Percentiles rank a stretch among this genome's conserved stretches.
Conservation (phyloP, 2,888 invertebrate genomes). For the Omphaloscelis lunosa region DNA sequence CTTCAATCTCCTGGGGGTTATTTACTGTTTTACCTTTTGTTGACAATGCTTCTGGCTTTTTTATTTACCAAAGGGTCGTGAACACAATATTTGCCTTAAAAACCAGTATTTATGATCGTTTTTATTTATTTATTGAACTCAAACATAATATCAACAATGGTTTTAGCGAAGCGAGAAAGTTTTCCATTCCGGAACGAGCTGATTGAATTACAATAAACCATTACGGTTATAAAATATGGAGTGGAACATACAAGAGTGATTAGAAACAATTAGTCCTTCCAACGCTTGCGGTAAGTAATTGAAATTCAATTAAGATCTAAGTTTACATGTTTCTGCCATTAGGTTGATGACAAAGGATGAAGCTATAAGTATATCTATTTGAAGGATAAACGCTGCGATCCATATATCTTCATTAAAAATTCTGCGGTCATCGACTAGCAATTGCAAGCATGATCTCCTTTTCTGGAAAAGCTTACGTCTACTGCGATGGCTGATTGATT, state of each 20-base stretch:
- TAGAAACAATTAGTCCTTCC: constrained; percentile 33
- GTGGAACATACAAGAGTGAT: constrained; percentile 32
- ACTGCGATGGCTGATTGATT: constrained; percentile 43
- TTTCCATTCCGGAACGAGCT: constrained; percentile 16
- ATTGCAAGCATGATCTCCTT: constrained; percentile 39
- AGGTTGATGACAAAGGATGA: constrained; percentile 39
- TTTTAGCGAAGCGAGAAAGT: constrained; percentile 24
- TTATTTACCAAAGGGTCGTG: constrained; percentile 14
- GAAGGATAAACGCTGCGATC: constrained; percentile 1
- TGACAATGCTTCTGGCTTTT: constrained; percentile 36
- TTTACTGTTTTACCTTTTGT: constrained; percentile 42
- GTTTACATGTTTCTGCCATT: constrained; percentile 53
- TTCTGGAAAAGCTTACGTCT: constrained; percentile 29
- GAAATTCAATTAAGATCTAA: constrained; percentile 34
- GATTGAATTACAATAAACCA: constrained; percentile 27
- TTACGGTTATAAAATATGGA: constrained; percentile 41
- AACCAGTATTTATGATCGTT: constrained; percentile 20
- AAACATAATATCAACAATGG: constrained; percentile 14
- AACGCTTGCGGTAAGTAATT: constrained; percentile 42
- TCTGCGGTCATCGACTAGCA: constrained; percentile 2
- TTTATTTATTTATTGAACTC: constrained; percentile 33
- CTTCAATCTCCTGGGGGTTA: constrained; percentile 33
- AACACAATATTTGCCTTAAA: constrained; percentile 39
- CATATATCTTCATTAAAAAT: constrained; percentile 12
- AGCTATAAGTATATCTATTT: not conserved